phyloP scores from a whole-genome alignment of 2,113 vertebrate genomes.

The Alligator sinensis region DNA sequence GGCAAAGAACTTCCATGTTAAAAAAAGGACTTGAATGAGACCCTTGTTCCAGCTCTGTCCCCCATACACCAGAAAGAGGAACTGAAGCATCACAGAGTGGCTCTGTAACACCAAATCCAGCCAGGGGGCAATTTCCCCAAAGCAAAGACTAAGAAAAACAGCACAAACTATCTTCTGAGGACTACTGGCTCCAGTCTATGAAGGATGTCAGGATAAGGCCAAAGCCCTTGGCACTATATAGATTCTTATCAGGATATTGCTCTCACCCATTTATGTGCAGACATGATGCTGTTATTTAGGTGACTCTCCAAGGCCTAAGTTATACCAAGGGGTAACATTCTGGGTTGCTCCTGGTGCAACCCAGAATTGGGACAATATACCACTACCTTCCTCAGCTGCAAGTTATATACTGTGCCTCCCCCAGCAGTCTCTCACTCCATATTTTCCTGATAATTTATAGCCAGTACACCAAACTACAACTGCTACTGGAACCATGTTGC shows the following conservation, averaged over 20 bases:
- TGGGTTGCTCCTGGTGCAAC: background rate
- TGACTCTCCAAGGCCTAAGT: background rate
- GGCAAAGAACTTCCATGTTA: background rate
- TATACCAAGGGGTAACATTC: background rate
- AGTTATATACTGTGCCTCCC: background rate
- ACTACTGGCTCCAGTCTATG: background rate
- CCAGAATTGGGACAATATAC: background rate
- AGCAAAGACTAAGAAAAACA: background rate
- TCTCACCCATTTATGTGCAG: background rate
- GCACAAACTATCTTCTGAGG: background rate
- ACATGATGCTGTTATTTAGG: conserved; percentile 3
- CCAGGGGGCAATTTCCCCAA: background rate
- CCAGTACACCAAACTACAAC: background rate
- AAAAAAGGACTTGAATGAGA: background rate
- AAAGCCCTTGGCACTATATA: background rate
- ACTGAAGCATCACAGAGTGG: accelerated
- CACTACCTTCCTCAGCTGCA: background rate
- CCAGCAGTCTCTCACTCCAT: background rate
- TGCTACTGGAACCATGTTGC: background rate
- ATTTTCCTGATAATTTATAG: background rate
- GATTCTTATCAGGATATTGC: background rate
- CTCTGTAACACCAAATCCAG: background rate
- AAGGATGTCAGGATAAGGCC: background rate
- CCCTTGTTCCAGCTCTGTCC: background rate
- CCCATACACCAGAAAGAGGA: background rate